Evolutionary conservation across 1,140 invertebrate genomes (phyloP).

Genomic region (Pteromalus puparum): DNA sequence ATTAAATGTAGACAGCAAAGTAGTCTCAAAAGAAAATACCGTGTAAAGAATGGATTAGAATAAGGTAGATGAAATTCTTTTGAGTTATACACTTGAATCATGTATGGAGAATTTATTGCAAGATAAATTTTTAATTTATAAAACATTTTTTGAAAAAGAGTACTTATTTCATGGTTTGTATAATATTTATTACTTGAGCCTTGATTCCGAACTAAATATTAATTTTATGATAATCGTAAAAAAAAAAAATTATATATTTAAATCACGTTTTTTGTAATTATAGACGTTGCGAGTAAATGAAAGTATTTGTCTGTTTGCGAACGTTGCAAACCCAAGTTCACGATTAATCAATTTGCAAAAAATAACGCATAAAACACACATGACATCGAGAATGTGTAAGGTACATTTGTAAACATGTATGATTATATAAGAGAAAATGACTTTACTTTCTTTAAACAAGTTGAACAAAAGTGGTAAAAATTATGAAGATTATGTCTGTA

Average conservation of each 20-base stretch:
- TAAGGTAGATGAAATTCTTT: not conserved
- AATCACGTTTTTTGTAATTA: not conserved
- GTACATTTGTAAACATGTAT: constrained; percentile 8
- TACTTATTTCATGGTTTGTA: constrained; percentile 11
- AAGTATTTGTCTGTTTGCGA: not conserved
- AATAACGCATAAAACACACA: not conserved
- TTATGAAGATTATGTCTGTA: not conserved
- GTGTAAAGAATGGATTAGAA: constrained; percentile 19
- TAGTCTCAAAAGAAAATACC: constrained; percentile 3
- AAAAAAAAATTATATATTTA: not conserved
- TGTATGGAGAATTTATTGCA: not conserved
- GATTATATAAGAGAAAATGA: not conserved
- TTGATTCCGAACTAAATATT: not conserved
- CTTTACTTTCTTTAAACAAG: not conserved
- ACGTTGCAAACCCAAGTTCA: not conserved
- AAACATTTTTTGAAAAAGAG: not conserved
- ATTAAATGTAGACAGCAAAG: constrained; percentile 7
- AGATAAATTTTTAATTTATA: not conserved
- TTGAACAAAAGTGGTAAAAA: not conserved
- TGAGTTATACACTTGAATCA: not conserved
- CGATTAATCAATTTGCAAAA: not conserved
- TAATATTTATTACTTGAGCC: not conserved
- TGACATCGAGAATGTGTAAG: constrained; percentile 7
- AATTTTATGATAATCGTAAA: not conserved
- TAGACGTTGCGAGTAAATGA: not conserved